Percentiles rank a stretch among this genome's conserved stretches.
Evolutionary conservation across 2,113 vertebrate genomes (phyloP).

Genomic region (Haliaeetus leucogaster): DNA sequence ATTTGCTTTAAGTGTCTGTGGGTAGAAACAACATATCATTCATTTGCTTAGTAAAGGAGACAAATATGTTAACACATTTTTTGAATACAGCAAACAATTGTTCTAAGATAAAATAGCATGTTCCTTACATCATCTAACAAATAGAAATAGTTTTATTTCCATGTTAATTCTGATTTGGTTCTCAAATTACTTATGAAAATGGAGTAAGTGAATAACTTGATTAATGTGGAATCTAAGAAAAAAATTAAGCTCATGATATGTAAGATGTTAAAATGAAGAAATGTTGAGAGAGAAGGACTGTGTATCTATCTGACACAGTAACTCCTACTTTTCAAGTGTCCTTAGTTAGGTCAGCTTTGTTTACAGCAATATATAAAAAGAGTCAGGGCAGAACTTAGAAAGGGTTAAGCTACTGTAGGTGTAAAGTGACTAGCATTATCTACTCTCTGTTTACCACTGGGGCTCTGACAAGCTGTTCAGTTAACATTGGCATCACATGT

Average conservation of each 20-base stretch:
- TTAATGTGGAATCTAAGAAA: background rate
- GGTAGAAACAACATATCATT: background rate
- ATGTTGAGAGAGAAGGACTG: background rate
- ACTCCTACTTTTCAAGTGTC: background rate
- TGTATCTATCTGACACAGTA: background rate
- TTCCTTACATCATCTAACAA: background rate
- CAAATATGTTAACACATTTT: background rate
- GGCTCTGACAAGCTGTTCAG: background rate
- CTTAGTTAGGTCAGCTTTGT: background rate
- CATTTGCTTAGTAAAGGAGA: background rate
- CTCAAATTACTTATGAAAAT: background rate
- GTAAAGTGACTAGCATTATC: background rate
- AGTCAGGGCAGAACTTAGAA: background rate
- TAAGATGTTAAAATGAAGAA: background rate
- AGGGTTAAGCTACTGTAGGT: background rate
- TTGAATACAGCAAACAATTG: background rate
- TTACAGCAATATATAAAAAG: background rate
- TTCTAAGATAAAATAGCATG: background rate
- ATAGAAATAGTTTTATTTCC: background rate
- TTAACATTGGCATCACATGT: background rate
- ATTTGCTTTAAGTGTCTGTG: background rate
- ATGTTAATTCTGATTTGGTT: background rate
- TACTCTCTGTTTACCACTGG: background rate
- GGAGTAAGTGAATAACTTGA: background rate
- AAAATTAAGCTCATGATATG: background rate